phyloP scores from a whole-genome alignment of 53 echinoderm and acorn worm species.

The Holothuria scabra region DNA sequence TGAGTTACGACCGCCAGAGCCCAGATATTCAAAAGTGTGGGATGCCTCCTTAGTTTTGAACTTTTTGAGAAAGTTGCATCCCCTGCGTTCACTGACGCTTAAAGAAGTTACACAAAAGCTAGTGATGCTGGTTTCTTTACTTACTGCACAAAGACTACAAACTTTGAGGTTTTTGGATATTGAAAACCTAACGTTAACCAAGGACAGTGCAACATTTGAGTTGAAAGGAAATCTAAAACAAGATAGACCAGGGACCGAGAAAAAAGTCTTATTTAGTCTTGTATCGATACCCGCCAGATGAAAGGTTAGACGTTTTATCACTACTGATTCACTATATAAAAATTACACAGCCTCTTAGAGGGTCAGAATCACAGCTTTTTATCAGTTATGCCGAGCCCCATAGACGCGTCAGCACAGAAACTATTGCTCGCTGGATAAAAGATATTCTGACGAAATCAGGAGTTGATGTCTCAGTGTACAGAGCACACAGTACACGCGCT shows the following conservation, averaged over 20 bases:
- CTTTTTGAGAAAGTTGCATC: no score
- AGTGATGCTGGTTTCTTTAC: neutral
- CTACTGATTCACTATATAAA: neutral
- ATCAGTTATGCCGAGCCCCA: slow-evolving; percentile 48
- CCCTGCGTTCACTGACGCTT: no score
- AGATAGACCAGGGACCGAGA: no score
- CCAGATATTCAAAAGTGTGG: no score
- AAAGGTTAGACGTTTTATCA: slow-evolving; percentile 11
- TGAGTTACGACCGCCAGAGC: no score
- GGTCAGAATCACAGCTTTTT: slow-evolving; percentile 14
- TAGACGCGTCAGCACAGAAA: slow-evolving; percentile 28
- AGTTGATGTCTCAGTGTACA: slow-evolving; percentile 42
- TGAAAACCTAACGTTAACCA: no score
- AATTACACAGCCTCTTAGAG: slow-evolving; percentile 19
- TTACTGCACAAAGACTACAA: neutral
- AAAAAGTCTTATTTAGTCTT: no score
- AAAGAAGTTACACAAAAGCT: no score
- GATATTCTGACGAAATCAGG: neutral
- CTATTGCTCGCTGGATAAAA: slow-evolving; percentile 56
- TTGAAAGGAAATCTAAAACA: neutral
- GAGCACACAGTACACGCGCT: slow-evolving; percentile 34
- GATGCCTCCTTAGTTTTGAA: no score
- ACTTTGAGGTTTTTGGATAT: no score
- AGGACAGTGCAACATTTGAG: neutral
- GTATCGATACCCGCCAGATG: no score